These are phyloP conservation scores for Acleris sparsana DNA, from an alignment of 2,888 invertebrate genomes.

Conservation along the genomic window DNA sequence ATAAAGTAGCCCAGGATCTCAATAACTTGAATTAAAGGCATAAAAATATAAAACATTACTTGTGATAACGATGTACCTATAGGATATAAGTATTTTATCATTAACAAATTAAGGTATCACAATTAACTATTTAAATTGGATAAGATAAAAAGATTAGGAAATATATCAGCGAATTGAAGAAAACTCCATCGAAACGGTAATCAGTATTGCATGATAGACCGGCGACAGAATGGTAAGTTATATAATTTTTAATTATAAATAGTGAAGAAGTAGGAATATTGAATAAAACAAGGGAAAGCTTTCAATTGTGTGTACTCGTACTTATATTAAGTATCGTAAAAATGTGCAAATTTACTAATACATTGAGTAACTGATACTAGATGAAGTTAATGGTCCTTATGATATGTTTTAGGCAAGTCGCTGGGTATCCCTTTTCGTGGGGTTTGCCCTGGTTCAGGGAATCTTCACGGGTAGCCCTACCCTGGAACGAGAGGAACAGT, in stretches of 20 bases:
- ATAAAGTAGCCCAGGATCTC: too few species aligned
- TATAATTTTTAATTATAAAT: conserved; percentile 16
- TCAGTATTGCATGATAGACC: conserved; percentile 46
- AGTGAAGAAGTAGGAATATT: background rate
- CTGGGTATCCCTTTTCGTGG: conserved; percentile 61
- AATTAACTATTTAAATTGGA: conserved; percentile 52
- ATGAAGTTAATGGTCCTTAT: too few species aligned
- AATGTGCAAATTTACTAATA: too few species aligned
- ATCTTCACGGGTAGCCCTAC: conserved; percentile 59
- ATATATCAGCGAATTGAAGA: conserved; percentile 48
- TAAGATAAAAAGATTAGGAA: conserved; percentile 56
- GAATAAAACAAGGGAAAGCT: too few species aligned
- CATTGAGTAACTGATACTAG: too few species aligned
- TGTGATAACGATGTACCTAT: conserved; percentile 8
- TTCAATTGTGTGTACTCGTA: too few species aligned
- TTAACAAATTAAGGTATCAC: conserved; percentile 36
- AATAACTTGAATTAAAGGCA: background rate
- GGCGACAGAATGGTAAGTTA: conserved; percentile 67
- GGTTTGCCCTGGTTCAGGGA: conserved; percentile 59
- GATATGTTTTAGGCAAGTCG: conserved; percentile 52
- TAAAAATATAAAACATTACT: conserved; percentile 13
- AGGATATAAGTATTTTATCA: conserved; percentile 37
- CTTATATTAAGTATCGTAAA: too few species aligned
- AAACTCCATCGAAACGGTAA: conserved; percentile 40
- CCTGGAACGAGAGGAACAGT: conserved; percentile 64